Evolutionary conservation across 2,113 vertebrate species (phyloP), one percentile per base, ranked within the genome.

Genomic region (Centrocercus urophasianus): DNA sequence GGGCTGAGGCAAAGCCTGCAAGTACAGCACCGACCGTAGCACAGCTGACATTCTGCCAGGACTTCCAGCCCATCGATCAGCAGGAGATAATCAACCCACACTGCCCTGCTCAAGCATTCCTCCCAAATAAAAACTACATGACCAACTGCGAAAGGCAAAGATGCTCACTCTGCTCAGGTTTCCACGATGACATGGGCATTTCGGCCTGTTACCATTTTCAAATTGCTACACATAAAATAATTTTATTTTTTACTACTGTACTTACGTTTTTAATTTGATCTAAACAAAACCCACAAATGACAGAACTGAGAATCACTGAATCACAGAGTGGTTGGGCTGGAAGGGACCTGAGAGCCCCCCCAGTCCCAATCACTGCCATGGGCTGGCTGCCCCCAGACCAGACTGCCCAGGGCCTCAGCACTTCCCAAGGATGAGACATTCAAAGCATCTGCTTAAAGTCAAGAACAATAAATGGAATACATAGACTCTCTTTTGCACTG

Each of bases 401-500:
- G 47, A 22, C 47, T 48, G 47, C 21, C 47, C 47, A 48, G 47
- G 47, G 10, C 47, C 47, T 48, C 11, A 48, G 47, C 21, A 48
- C 21, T 48, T 48, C 47, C 47, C 47, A 48, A 48, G 47, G 21
- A 48, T 48, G 47, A 48, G 47, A 22, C 47, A 48, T 24, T 48
- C 22, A 83, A 76, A 91, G n/a, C 19, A 77, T 25, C 36, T 38
- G 7, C 30, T 19, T 47, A n/a, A 24, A 7, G 16, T 34, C 25
- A 78, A 56, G 30, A 57, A 66, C 22, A 47, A 32, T 42, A 48
- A 48, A 81, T 16, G 13, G 43, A 57, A 61, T 32, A 40, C 0
- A 45, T 10, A 21, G 20, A 21, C 18, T 13, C 20, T 78, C 52
- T 21, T 54, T 56, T 64, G 24, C 18, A 45, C 38, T 0, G 0